These are phyloP conservation scores for Stenodera caucasica DNA, from an alignment of 2,888 invertebrate genomes.

Conservation along the genomic window DNA sequence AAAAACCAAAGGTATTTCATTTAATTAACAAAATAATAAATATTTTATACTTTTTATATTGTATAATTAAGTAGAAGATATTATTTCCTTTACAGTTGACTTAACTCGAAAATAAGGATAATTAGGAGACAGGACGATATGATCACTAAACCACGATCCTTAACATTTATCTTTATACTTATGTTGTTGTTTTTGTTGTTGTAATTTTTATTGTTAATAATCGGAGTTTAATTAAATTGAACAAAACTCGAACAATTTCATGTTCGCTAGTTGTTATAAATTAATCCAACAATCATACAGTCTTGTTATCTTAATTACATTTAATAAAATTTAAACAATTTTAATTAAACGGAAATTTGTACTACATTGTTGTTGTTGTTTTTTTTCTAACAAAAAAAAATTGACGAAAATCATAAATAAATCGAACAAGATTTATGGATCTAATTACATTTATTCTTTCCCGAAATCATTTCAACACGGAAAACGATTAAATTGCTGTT, in stretches of 20 bases:
- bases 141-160: neutral
- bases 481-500: neutral
- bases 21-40: slow-evolving; percentile 1
- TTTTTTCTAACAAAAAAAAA: neutral
- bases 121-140: neutral
- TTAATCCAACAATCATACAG: neutral
- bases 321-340: neutral
- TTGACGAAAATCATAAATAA: neutral
- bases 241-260: neutral
- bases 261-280: too few species aligned
- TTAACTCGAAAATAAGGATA: neutral
- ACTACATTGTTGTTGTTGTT: too few species aligned
- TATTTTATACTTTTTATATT: neutral
- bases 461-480: neutral
- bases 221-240: neutral
- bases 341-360: neutral
- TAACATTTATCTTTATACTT: too few species aligned
- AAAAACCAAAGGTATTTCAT: neutral
- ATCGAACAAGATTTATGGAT: neutral
- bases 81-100: slow-evolving; percentile 7
- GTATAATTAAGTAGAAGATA: neutral
- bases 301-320: neutral
- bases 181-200: too few species aligned
- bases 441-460: neutral
- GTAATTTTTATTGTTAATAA: neutral